Conservation (phyloP, 1,140 invertebrate species). For the Caenorhabditis latens region DNA sequence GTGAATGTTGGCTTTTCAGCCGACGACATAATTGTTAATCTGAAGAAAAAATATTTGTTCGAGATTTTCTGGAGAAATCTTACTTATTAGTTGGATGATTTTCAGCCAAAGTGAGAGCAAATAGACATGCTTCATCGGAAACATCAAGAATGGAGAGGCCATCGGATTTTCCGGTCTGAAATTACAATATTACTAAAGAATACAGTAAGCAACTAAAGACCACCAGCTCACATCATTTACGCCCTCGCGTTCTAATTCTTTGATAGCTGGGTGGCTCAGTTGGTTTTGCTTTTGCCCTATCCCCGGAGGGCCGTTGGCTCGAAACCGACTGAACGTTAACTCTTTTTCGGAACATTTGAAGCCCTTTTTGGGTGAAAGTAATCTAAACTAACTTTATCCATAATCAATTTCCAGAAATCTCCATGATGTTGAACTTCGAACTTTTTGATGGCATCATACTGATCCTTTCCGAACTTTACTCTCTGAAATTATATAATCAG, state of each 20-base stretch:
- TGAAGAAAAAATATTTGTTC: conserved; percentile 1
- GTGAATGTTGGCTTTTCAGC: conserved; percentile 55
- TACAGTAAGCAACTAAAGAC: too few species aligned
- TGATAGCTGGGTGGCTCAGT: too few species aligned
- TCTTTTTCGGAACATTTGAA: neutral
- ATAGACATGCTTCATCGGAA: conserved; percentile 62
- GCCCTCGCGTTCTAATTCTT: too few species aligned
- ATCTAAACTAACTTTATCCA: conserved; percentile 61
- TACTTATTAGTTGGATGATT: conserved; percentile 63
- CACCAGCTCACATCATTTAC: too few species aligned
- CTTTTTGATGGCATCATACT: conserved; percentile 64
- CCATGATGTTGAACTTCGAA: conserved; percentile 63
- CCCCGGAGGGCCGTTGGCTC: too few species aligned
- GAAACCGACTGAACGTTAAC: too few species aligned
- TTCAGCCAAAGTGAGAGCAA: conserved; percentile 62
- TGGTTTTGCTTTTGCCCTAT: too few species aligned
- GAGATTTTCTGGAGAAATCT: neutral
- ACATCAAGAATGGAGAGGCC: conserved; percentile 58
- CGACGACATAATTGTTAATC: conserved; percentile 48
- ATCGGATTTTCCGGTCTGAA: conserved; percentile 56
- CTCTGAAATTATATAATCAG: conserved; percentile 50
- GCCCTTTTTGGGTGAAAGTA: neutral
- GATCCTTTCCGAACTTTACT: conserved; percentile 59
- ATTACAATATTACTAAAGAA: neutral
- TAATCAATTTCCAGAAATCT: conserved; percentile 65